Percentiles rank a stretch among this genome's conserved stretches.
Evolutionary conservation across 2,113 vertebrate genomes (phyloP).

Genomic region (Chaetops frenatus): DNA sequence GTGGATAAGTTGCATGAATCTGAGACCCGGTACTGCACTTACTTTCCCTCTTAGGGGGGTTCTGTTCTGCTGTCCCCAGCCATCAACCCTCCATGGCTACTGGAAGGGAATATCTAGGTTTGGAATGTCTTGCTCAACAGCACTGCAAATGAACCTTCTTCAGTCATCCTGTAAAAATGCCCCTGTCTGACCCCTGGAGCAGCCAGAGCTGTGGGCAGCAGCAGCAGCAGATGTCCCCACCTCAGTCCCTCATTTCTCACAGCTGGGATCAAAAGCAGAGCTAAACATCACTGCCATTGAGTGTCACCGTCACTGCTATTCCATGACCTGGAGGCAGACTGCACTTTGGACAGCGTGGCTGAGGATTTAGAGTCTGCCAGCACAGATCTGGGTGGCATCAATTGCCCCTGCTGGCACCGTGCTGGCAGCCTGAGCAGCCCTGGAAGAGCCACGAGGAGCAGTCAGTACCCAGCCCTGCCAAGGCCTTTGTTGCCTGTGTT

Average conservation of each 20-base stretch:
- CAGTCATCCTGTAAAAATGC: not conserved
- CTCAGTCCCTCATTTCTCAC: not conserved
- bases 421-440: not conserved
- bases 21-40: not conserved
- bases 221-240: not conserved
- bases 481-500: not conserved
- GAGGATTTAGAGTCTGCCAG: not conserved
- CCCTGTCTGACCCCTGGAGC: not conserved
- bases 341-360: not conserved
- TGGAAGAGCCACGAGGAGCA: not conserved
- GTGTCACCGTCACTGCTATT: not conserved
- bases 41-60: not conserved
- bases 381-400: not conserved
- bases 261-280: not conserved
- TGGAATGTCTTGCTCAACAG: too few species aligned
- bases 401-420: not conserved
- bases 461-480: not conserved
- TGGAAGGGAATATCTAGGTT: not conserved
- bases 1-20: not conserved
- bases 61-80: not conserved
- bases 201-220: not conserved
- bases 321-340: not conserved
- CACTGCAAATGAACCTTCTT: not conserved
- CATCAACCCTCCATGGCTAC: not conserved
- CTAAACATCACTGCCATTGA: not conserved